Base-by-base conservation (phyloP, 2,888 invertebrate genomes). In the Myopa testacea region DNA sequence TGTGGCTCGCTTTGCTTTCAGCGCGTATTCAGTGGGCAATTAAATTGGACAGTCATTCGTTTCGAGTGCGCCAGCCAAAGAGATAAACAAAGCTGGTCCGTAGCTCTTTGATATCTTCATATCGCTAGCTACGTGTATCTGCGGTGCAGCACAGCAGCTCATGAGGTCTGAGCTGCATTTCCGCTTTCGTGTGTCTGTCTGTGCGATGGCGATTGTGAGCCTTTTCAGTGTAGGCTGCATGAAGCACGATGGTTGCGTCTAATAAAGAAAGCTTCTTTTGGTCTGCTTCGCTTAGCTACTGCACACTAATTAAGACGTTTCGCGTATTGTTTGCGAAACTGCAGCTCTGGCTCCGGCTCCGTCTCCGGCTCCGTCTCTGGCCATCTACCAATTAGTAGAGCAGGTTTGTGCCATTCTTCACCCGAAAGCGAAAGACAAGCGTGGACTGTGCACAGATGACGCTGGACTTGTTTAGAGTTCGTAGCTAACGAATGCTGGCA, bases 261-360 rank as follows among this genome's bases (percentile, higher is more conserved):
- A 38, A 60, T 37, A 72, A 71, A 72, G 58, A 40, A 58, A 38
- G 34, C 14, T 26, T 19, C 34, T 72, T 38, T 14, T 58, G 72
- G 58, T 8, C 37, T 26, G 40, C 63, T 26, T 63, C 63, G 63
- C 34, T 26, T 63, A 14, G 63, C 37, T 63, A 37, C 63, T 63
- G 63, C 16, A 63, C 69, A 50, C 26, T 69, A 69, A 69, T 69
- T 69, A 69, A 69, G 50, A 69, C 45, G 69, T 69, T 69, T 69
- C 69, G 50, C 69, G 45, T 69, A 68, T 38, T 38, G 45, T 68
- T 45, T 40, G 26, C 26, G 26, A 40, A 40, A n/a, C 40, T 37
- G n/a, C 45, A 68, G 69, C 19, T 45, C n/a, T 40, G 7, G n/a
- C 50, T 26, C 26, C 12, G 69, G 14, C 45, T 69, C 50, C 45